phyloP scores from a whole-genome alignment of 1,140 invertebrate genomes.

The Pogonus chalceus region DNA sequence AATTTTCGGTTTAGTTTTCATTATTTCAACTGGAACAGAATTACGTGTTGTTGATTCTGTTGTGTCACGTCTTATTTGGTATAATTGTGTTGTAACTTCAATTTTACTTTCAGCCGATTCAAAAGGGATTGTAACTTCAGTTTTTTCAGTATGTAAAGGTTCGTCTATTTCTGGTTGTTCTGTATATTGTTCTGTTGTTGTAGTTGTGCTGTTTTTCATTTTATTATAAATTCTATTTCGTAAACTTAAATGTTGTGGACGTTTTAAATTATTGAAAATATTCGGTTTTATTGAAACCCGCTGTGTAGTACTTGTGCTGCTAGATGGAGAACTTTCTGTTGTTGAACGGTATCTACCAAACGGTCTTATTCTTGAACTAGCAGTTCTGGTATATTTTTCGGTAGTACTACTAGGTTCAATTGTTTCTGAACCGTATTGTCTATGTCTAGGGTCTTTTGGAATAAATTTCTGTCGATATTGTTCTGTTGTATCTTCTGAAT shows the following conservation, averaged over 20 bases:
- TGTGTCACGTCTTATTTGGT: constrained; percentile 13
- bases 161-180: no score
- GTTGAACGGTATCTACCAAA: constrained; percentile 26
- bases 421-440: constrained; percentile 16
- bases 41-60: not conserved
- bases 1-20: constrained; percentile 6
- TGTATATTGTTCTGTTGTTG: constrained; percentile 8
- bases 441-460: constrained; percentile 29
- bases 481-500: not conserved
- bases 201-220: constrained; percentile 18
- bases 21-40: not conserved
- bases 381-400: constrained; percentile 22
- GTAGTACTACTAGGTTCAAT: constrained; percentile 12
- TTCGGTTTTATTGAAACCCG: constrained; percentile 30
- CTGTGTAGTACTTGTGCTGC: constrained; percentile 17
- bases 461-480: constrained; percentile 18
- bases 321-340: constrained; percentile 11
- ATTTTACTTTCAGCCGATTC: constrained; percentile 1
- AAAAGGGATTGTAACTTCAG: not conserved
- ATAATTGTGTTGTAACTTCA: constrained; percentile 1
- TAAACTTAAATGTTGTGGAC: constrained; percentile 24
- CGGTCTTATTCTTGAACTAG: constrained; percentile 28
- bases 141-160: not conserved
- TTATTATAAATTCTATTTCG: constrained; percentile 25
- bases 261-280: constrained; percentile 26